Conservation (phyloP, 2,797 vertebrate species). For the Platalea minor region DNA sequence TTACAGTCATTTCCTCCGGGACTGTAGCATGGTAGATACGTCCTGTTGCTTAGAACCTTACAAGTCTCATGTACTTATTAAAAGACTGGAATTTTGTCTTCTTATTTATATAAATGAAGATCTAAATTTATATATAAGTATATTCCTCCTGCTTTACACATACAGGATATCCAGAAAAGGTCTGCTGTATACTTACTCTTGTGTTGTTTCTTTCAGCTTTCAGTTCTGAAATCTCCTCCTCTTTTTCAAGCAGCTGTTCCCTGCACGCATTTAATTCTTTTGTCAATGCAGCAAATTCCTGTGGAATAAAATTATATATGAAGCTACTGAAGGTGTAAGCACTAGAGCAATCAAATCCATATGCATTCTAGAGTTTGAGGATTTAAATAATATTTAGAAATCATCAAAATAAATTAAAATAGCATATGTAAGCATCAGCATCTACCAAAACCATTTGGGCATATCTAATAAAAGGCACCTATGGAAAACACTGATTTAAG, state of each 20-base stretch:
- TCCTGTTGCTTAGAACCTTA: not conserved
- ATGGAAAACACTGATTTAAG: not conserved
- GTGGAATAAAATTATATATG: conserved; percentile 36
- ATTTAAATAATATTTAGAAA: not conserved
- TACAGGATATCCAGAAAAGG: not conserved
- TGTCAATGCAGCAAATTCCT: conserved; percentile 98
- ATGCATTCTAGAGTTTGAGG: not conserved
- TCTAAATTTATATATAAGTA: not conserved
- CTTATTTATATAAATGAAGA: not conserved
- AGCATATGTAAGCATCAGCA: not conserved
- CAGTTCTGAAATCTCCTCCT: conserved; percentile 98
- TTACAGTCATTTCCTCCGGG: not conserved
- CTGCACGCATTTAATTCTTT: conserved; percentile 97
- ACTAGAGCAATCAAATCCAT: not conserved
- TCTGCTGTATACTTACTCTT: conserved; percentile 84
- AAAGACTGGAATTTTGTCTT: not conserved
- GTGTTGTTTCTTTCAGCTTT: conserved; percentile 99
- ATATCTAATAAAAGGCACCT: not conserved
- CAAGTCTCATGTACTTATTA: not conserved
- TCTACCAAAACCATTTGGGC: not conserved
- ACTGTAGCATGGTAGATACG: not conserved
- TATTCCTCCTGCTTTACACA: not conserved
- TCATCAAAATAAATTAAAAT: not conserved
- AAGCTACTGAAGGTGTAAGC: not conserved
- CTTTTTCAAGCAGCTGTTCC: conserved; percentile 97